phyloP scores from a whole-genome alignment of 2,888 invertebrate species.

The Acleris sparsana region DNA sequence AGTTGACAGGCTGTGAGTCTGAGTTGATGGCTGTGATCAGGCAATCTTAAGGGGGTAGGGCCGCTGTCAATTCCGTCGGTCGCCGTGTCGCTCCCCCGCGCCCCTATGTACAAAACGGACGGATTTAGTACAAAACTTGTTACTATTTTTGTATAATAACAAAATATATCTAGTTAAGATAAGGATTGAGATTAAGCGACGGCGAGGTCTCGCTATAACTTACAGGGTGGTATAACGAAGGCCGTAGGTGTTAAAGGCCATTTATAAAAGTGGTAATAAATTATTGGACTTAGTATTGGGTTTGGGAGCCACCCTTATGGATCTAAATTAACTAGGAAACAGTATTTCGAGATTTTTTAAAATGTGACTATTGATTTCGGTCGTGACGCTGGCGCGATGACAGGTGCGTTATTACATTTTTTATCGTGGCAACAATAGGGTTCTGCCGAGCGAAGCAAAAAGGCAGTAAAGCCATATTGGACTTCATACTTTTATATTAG shows the following conservation, averaged over 20 bases:
- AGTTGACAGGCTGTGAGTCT: slow-evolving; percentile 38
- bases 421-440: too few relatives aligned
- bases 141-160: slow-evolving; percentile 82
- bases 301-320: slow-evolving; percentile 20
- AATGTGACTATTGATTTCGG: slow-evolving; percentile 13
- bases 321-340: slow-evolving; percentile 17
- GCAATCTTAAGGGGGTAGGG: slow-evolving; percentile 31
- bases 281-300: slow-evolving; percentile 15
- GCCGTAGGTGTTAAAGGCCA: slow-evolving; percentile 22
- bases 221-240: slow-evolving; percentile 32
- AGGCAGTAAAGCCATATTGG: too few relatives aligned
- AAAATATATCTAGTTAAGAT: slow-evolving; percentile 72
- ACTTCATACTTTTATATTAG: too few relatives aligned
- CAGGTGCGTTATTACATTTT: neutral
- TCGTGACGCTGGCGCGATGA: slow-evolving; percentile 8
- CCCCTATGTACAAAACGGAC: slow-evolving; percentile 76
- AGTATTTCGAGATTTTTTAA: slow-evolving; percentile 21
- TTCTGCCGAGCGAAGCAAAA: too few relatives aligned
- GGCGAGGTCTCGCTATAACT: slow-evolving; percentile 43
- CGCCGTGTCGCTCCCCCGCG: slow-evolving; percentile 61
- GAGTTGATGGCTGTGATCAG: slow-evolving; percentile 56
- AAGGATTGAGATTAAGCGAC: slow-evolving; percentile 51
- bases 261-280: slow-evolving; percentile 20
- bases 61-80: slow-evolving; percentile 27
- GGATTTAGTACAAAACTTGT: slow-evolving; percentile 81